Evolutionary conservation across 2,888 invertebrate species (phyloP), one percentile per base, ranked within the genome.

Genomic region (Hemaris fuciformis): DNA sequence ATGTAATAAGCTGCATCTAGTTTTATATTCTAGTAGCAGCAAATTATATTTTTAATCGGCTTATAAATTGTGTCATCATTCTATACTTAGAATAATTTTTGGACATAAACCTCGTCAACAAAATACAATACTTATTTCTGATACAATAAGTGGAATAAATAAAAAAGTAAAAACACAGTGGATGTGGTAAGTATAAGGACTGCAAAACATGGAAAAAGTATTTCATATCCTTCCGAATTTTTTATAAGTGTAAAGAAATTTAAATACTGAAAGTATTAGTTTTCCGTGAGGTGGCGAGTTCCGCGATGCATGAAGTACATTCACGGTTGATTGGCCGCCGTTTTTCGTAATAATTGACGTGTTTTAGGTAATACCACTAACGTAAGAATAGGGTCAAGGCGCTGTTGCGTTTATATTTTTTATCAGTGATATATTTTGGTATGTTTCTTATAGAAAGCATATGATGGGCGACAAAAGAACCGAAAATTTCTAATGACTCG

Each of bases 341-440:
- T 13, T 42, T 71, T 61, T 63, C 62, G 71, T 67, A 74, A 73
- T 58, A 15, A 53, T 46, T 67, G 45, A 60, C 63, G 43, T 62
- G 63, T 53, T 53, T 53, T 43, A 31, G 65, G 58, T 66, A 67
- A 66, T 27, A 59, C 25, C 43, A 43, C 18, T 42, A 62, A 68
- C 66, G 57, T 61, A 10, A 5, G 25, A 73, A 68, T 57, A n/a
- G 58, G 75, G 75, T 73, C 74, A 78, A 78, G 78, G 75, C 61
- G 23, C 38, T 57, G 59, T 64, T 66, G 62, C 58, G 15, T 53
- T 23, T 61, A 57, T 23, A 41, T 31, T 58, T 25, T 13, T 58
- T 42, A 42, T 57, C n/a, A 23, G n/a, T 25, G 22, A 64, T 65
- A 31, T 3, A 18, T 3, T 2, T 10, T 27, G 27, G 15, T 27